A percentile compares a stretch with the other conserved stretches of the same genome.
phyloP scores from a whole-genome alignment of 2,888 invertebrate species.

The Blastobasis adustella region DNA sequence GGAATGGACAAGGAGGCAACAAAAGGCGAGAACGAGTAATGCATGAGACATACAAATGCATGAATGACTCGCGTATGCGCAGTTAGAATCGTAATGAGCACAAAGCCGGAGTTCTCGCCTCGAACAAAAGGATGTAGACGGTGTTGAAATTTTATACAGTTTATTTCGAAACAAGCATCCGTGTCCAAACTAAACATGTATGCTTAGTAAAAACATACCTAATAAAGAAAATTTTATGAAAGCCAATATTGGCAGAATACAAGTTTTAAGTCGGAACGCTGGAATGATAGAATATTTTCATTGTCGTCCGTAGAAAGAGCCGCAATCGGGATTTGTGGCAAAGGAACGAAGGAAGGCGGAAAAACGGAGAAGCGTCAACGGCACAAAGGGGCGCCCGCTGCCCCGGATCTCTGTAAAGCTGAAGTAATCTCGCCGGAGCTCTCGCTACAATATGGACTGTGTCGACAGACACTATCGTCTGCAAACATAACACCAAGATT shows the following conservation, averaged over 20 bases:
- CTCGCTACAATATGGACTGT: too few relatives aligned
- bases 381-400: slow-evolving; percentile 40
- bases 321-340: slow-evolving; percentile 43
- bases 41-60: slow-evolving; percentile 53
- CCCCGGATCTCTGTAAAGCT: slow-evolving; percentile 40
- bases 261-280: slow-evolving; percentile 1
- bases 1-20: slow-evolving; percentile 44
- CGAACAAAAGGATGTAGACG: background rate
- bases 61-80: slow-evolving; percentile 36
- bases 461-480: too few relatives aligned
- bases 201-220: too few relatives aligned
- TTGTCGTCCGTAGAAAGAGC: slow-evolving; percentile 22
- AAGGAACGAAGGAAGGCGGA: slow-evolving; percentile 36
- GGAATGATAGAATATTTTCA: slow-evolving; percentile 2
- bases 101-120: slow-evolving; percentile 12
- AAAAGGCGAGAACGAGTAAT: slow-evolving; percentile 43
- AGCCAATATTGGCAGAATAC: background rate
- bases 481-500: background rate
- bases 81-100: slow-evolving; percentile 51
- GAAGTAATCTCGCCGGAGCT: slow-evolving; percentile 30
- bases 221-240: too few relatives aligned
- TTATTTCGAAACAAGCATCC: too few relatives aligned
- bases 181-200: too few relatives aligned
- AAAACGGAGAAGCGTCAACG: slow-evolving; percentile 43
- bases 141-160: background rate